Evolutionary conservation across 1,140 invertebrate species (phyloP).

Genomic region (Drosophila pallidifrons): DNA sequence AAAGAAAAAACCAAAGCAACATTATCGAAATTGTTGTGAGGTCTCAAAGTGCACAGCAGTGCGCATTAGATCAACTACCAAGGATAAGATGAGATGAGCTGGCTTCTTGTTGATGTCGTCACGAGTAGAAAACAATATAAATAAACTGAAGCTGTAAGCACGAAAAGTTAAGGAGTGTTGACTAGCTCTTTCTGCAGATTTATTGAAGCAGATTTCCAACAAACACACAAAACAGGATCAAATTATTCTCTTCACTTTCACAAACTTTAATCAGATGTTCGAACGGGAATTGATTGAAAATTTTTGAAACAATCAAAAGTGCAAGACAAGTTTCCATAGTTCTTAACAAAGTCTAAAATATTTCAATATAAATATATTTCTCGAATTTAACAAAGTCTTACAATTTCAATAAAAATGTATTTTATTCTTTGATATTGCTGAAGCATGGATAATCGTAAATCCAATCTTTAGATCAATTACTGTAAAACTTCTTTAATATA

Average conservation of each 20-base stretch:
- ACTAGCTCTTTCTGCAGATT: conserved; percentile 4
- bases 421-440: no score
- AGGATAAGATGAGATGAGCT: conserved; percentile 34
- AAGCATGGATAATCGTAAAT: neutral
- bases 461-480: neutral
- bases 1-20: conserved; percentile 5
- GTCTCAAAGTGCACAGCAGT: conserved; percentile 15
- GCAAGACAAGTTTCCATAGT: no score
- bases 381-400: no score
- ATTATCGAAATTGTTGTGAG: conserved; percentile 48
- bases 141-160: conserved; percentile 2
- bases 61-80: conserved; percentile 29
- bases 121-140: conserved; percentile 10
- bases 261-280: neutral
- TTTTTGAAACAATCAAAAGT: neutral
- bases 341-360: no score
- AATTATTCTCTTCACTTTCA: neutral
- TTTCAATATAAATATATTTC: no score
- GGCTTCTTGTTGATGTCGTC: conserved; percentile 9
- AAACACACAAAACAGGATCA: neutral
- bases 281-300: neutral
- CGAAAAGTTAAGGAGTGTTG: neutral
- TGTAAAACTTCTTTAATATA: neutral
- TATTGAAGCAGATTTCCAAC: neutral
- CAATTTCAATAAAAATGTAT: no score